These are phyloP conservation scores for Chymomyza procnemis DNA, from an alignment of 2,888 invertebrate species.

Conservation along the genomic window DNA sequence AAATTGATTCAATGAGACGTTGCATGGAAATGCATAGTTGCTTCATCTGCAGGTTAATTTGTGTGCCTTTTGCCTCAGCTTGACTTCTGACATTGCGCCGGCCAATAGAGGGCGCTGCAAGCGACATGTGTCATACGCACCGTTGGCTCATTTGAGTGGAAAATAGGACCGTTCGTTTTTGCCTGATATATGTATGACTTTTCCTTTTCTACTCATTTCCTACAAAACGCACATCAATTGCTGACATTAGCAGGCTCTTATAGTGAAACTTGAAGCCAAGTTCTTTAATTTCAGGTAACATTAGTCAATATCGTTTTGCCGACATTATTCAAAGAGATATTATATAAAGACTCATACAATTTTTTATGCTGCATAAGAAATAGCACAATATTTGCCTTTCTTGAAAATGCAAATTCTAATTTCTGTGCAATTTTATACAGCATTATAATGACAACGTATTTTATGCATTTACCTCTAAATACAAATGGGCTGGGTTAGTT, in stretches of 20 bases:
- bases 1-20: conserved; percentile 31
- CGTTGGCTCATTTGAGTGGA: conserved; percentile 58
- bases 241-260: conserved; percentile 56
- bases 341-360: conserved; percentile 13
- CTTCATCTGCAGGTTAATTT: not conserved
- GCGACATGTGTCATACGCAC: conserved; percentile 64
- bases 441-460: conserved; percentile 41
- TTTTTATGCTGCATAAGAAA: conserved; percentile 19
- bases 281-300: not conserved
- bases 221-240: conserved; percentile 42
- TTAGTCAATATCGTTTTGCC: conserved; percentile 19
- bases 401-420: not conserved
- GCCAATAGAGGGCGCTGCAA: conserved; percentile 49
- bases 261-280: not conserved
- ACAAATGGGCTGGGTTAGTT: conserved; percentile 30
- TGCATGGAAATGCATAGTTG: not conserved
- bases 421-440: conserved; percentile 28
- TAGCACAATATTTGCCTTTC: conserved; percentile 6
- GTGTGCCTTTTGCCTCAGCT: not conserved
- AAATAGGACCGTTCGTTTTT: conserved; percentile 32
- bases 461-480: conserved; percentile 44
- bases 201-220: conserved; percentile 32
- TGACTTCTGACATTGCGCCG: not conserved
- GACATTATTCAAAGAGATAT: conserved; percentile 31
- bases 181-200: conserved; percentile 46